phyloP scores from a whole-genome alignment of 2,888 invertebrate genomes.

The Diaphora mendica region DNA sequence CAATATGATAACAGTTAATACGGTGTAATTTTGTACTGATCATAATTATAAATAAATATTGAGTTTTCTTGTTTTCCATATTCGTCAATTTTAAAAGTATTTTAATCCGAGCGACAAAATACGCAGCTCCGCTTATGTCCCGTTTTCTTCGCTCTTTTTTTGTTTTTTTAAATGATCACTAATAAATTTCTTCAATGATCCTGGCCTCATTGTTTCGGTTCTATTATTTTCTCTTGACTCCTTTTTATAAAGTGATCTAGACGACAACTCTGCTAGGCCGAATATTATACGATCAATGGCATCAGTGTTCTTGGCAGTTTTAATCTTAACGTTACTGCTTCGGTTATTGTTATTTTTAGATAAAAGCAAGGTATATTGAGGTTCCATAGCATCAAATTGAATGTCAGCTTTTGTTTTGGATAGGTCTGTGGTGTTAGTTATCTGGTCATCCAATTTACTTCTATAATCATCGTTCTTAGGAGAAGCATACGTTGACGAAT shows the following conservation, averaged over 20 bases:
- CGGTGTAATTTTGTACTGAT: neutral
- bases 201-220: neutral
- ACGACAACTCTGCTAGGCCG: no score
- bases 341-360: neutral
- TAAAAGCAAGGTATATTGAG: no score
- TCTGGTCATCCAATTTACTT: neutral
- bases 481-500: neutral
- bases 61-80: neutral
- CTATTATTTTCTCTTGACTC: neutral
- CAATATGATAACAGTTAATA: neutral
- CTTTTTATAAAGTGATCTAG: neutral
- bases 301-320: neutral
- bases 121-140: neutral
- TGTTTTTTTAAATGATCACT: neutral
- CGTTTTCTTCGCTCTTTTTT: neutral
- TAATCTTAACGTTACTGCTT: neutral
- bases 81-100: neutral
- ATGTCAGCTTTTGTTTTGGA: neutral
- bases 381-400: neutral
- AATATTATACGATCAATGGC: neutral
- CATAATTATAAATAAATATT: neutral
- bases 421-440: neutral
- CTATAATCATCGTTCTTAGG: neutral
- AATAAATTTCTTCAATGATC: constrained; percentile 11
- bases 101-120: neutral